Percentiles rank a stretch among this genome's conserved stretches.
phyloP scores from a whole-genome alignment of 2,797 vertebrate genomes.

The Atherinosoma microstoma region DNA sequence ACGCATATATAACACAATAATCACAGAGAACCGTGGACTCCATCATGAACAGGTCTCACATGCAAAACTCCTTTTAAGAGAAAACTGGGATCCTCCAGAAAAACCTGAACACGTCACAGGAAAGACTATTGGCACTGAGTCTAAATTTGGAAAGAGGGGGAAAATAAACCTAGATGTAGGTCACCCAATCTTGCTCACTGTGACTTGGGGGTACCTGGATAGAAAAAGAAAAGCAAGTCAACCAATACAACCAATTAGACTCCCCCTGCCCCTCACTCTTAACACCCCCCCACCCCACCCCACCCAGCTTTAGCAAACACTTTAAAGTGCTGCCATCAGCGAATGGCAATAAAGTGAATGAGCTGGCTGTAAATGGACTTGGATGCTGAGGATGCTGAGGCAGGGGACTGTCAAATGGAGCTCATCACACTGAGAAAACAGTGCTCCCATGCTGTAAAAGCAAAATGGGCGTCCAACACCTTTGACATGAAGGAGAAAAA shows the following conservation, averaged over 20 bases:
- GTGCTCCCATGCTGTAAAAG: slow-evolving; percentile 27
- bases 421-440: slow-evolving; percentile 62
- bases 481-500: slow-evolving; percentile 12
- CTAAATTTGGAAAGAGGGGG: slow-evolving; percentile 18
- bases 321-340: slow-evolving; percentile 78
- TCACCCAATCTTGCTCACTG: slow-evolving; percentile 49
- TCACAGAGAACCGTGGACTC: slow-evolving; percentile 30
- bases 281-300: background rate
- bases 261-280: slow-evolving; percentile 21
- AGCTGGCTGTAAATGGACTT: slow-evolving; percentile 62
- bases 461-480: slow-evolving; percentile 43
- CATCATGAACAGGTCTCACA: background rate
- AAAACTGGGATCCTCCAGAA: slow-evolving; percentile 20
- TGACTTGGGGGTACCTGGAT: slow-evolving; percentile 53
- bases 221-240: slow-evolving; percentile 55
- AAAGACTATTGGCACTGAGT: slow-evolving; percentile 20
- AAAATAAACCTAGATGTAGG: slow-evolving; percentile 56
- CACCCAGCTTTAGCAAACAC: slow-evolving; percentile 57
- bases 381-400: slow-evolving; percentile 63
- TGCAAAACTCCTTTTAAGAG: slow-evolving; percentile 20
- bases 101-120: slow-evolving; percentile 22
- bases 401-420: slow-evolving; percentile 69
- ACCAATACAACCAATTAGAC: slow-evolving; percentile 75
- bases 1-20: slow-evolving; percentile 34
- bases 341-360: slow-evolving; percentile 70